These are phyloP conservation scores for Polia nebulosa DNA, from an alignment of 2,888 invertebrate species.

Conservation along the genomic window DNA sequence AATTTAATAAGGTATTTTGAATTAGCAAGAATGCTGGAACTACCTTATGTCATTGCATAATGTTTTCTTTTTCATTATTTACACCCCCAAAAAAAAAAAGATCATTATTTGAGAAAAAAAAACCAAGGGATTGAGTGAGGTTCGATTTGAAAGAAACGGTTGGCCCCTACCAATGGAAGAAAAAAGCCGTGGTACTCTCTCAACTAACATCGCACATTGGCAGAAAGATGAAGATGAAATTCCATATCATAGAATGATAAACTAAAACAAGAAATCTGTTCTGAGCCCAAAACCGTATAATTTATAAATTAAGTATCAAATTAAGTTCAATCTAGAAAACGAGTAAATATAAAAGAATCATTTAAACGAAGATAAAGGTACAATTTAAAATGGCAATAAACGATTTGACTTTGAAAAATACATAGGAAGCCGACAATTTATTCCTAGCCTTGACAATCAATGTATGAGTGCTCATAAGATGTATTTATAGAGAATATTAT, in stretches of 20 bases:
- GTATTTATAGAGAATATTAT: not conserved
- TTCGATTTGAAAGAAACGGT: too few relatives aligned
- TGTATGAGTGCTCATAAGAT: not conserved
- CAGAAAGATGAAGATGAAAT: not conserved
- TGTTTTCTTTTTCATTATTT: too few relatives aligned
- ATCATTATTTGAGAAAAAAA: too few relatives aligned
- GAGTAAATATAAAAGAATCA: not conserved
- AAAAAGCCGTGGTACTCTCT: too few relatives aligned
- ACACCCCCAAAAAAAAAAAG: too few relatives aligned
- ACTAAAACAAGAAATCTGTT: too few relatives aligned
- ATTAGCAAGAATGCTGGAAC: fast-evolving
- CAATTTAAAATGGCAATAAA: slow-evolving; percentile 18
- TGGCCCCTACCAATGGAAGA: too few relatives aligned
- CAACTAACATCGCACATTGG: not conserved
- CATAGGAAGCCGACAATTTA: slow-evolving; percentile 24
- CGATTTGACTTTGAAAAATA: not conserved
- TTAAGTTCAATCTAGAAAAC: not conserved
- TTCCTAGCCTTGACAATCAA: slow-evolving; percentile 22
- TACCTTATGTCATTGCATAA: too few relatives aligned
- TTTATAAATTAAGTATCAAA: not conserved
- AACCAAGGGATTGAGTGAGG: too few relatives aligned
- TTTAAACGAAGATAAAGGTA: not conserved
- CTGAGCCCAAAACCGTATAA: not conserved
- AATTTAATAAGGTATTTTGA: slow-evolving; percentile 37
- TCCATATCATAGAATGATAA: too few relatives aligned